Evolutionary conservation across 1,140 invertebrate species (phyloP).

Genomic region (Aphelinus certus): DNA sequence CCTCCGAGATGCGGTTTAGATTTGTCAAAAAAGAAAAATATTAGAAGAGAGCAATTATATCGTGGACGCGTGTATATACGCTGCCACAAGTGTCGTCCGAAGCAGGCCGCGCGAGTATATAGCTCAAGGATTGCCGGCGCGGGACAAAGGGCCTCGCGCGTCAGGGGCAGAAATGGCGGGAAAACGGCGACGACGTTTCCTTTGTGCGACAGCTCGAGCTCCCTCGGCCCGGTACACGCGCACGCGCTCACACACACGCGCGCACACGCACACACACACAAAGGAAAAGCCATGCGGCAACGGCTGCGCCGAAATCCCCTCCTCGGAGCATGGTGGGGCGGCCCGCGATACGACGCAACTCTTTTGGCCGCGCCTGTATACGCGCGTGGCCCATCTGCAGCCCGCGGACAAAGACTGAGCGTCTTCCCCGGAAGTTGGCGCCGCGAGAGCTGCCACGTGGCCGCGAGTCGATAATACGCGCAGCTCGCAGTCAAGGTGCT

Average conservation of each 20-base stretch:
- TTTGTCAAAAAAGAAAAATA: no score
- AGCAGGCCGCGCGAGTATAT: conserved; percentile 23
- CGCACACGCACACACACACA: conserved; percentile 19
- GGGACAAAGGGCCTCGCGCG: not conserved
- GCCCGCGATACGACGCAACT: no score
- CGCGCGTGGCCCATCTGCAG: conserved; percentile 4
- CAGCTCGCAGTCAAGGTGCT: no score
- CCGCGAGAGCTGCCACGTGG: no score
- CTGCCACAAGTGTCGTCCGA: no score
- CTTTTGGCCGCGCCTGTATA: no score
- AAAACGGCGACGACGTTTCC: conserved; percentile 39
- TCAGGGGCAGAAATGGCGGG: no score
- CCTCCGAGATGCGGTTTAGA: no score
- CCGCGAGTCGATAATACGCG: no score
- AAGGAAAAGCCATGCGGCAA: conserved; percentile 36
- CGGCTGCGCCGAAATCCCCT: conserved; percentile 38
- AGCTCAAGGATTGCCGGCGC: conserved; percentile 31
- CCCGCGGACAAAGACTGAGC: not conserved
- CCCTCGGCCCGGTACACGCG: conserved; percentile 10
- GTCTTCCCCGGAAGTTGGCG: no score
- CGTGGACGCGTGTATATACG: no score
- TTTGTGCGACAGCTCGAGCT: conserved; percentile 44
- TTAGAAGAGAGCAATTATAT: no score
- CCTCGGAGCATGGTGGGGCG: not conserved
- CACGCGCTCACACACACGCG: not conserved